Percentiles rank a stretch among this genome's conserved stretches.
phyloP scores from a whole-genome alignment of 2,113 vertebrate species.

The Melozone crissalis region DNA sequence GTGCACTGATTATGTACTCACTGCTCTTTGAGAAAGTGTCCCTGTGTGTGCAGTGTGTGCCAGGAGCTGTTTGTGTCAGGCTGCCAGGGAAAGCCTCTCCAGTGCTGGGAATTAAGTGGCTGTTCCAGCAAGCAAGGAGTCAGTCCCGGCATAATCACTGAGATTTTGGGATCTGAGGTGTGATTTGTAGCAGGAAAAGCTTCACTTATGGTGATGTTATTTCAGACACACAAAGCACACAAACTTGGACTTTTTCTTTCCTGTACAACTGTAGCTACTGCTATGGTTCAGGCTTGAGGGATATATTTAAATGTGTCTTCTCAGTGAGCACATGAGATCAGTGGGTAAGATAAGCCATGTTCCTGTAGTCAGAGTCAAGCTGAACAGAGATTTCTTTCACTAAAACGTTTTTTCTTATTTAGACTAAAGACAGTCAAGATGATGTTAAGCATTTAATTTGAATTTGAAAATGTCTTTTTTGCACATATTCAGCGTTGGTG shows the following conservation, averaged over 20 bases:
- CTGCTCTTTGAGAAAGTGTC: background rate
- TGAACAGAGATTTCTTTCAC: background rate
- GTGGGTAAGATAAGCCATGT: background rate
- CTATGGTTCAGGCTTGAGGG: background rate
- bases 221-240: background rate
- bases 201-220: background rate
- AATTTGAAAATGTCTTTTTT: conserved; percentile 29
- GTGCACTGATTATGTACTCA: background rate
- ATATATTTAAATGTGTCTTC: background rate
- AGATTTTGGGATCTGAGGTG: background rate
- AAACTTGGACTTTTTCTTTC: background rate
- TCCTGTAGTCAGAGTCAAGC: background rate
- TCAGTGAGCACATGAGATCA: background rate
- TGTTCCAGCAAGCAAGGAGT: background rate
- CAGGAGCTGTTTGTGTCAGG: background rate
- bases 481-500: conserved; percentile 4
- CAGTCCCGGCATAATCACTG: background rate
- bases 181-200: background rate
- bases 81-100: background rate
- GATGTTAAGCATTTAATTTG: conserved; percentile 13
- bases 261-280: background rate
- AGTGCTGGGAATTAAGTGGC: background rate
- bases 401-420: background rate
- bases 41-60: fast-evolving
- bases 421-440: background rate